Evolutionary conservation across 2,797 vertebrate genomes (phyloP).

Genomic region (Sebastes iracundus): DNA sequence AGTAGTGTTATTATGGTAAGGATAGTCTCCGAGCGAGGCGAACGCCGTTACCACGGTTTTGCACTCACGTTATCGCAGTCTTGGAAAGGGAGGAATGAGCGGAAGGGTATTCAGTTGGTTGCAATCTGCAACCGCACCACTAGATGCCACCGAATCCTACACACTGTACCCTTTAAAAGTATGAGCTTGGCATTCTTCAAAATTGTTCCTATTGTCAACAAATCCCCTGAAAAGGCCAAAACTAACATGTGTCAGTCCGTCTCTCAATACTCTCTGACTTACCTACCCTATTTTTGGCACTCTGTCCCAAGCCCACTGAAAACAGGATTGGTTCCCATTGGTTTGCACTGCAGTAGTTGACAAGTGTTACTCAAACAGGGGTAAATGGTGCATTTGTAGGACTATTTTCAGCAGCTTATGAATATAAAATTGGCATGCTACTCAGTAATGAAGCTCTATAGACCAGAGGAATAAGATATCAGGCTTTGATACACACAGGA

Average conservation of each 20-base stretch:
- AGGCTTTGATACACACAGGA: neutral
- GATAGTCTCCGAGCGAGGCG: neutral
- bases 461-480: neutral
- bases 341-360: neutral
- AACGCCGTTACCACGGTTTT: neutral
- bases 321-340: neutral
- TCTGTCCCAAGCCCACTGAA: neutral
- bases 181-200: neutral
- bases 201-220: neutral
- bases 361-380: neutral
- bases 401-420: neutral
- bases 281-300: neutral
- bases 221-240: constrained; percentile 25
- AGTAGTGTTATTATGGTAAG: neutral
- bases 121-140: no score
- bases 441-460: neutral
- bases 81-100: no score
- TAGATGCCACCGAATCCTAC: neutral
- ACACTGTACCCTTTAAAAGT: neutral
- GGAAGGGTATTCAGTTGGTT: no score
- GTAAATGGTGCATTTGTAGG: neutral
- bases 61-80: neutral
- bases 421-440: neutral
- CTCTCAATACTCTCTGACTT: neutral
- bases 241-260: neutral